Base-by-base conservation (phyloP, 2,888 invertebrate genomes). In the Acutogordius australiensis region DNA sequence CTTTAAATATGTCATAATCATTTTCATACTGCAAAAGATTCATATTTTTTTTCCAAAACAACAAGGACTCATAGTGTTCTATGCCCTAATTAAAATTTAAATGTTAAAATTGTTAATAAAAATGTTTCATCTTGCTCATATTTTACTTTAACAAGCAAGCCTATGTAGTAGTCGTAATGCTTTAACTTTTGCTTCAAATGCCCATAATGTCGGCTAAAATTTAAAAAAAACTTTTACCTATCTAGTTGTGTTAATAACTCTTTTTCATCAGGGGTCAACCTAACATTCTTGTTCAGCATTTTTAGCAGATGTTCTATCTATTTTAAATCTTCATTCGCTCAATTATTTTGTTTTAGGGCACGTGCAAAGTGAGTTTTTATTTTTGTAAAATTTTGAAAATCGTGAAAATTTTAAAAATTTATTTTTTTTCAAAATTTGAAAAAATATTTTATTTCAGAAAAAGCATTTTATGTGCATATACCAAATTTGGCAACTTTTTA, bases 21-120 rank as follows among this genome's bases (percentile, higher is more conserved):
- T 8, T n/a, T n/a, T 37, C 51, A 51, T 4, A 51, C 4, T 8
- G 8, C 23, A 51, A 51, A 4, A 21, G 23, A n/a, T 13, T n/a
- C 23, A 4, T 51, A 51, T 51, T 51, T 23, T 51, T 51, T 51
- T 51, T 51, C 51, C 51, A 51, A 23, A 51, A 23, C 26, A 51
- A 51, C 8, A 51, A n/a, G 4, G 51, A n/a, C 23, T 51, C 51
- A 51, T 51, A 51, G 4, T 51, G 51, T 23, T 51, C 51, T 21
- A 51, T 51, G 8, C 51, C 51, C 51, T 51, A n/a, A 51, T n/a
- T n/a, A 51, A 37, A 18, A 18, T 37, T 13, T 13, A 37, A 18
- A 37, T 37, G 18, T 13, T 37, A 37, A 37, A 8, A 37, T 8
- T 37, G 18, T 37, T 37, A 13, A 37, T 37, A 37, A 13, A 13